These are phyloP conservation scores for Coremacera marginata DNA, from an alignment of 2,888 invertebrate genomes.

Conservation along the genomic window DNA sequence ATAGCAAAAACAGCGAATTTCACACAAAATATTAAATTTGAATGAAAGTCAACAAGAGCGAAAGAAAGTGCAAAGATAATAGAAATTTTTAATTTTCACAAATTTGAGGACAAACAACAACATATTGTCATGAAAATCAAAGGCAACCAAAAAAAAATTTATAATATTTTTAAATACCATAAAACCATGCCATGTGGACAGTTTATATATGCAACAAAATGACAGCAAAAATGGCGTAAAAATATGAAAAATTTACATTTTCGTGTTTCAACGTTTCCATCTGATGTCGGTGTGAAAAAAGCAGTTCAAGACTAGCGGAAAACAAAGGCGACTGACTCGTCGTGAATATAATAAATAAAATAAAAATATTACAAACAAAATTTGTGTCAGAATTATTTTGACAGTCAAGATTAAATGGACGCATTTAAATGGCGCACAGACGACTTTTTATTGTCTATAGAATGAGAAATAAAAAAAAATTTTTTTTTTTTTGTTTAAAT, in stretches of 20 bases:
- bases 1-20: not conserved
- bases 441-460: conserved; percentile 17
- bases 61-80: not conserved
- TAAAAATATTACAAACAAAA: not conserved
- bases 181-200: not conserved
- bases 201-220: not conserved
- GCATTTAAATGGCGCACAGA: conserved; percentile 16
- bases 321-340: not conserved
- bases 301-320: not conserved
- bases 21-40: not conserved
- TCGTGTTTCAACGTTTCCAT: not conserved
- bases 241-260: conserved; percentile 24
- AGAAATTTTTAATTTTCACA: not conserved
- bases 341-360: not conserved
- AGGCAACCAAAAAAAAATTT: not conserved
- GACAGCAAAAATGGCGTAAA: not conserved
- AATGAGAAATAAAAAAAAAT: conserved; percentile 22
- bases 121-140: not conserved
- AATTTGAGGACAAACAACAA: not conserved
- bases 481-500: not conserved
- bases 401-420: conserved; percentile 19
- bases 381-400: conserved; percentile 24
- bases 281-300: not conserved
- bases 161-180: not conserved
- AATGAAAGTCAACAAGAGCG: conserved; percentile 2